A percentile compares a stretch with the other conserved stretches of the same genome.
Conservation (phyloP, 2,797 vertebrate species). For the Rallus crepitans region DNA sequence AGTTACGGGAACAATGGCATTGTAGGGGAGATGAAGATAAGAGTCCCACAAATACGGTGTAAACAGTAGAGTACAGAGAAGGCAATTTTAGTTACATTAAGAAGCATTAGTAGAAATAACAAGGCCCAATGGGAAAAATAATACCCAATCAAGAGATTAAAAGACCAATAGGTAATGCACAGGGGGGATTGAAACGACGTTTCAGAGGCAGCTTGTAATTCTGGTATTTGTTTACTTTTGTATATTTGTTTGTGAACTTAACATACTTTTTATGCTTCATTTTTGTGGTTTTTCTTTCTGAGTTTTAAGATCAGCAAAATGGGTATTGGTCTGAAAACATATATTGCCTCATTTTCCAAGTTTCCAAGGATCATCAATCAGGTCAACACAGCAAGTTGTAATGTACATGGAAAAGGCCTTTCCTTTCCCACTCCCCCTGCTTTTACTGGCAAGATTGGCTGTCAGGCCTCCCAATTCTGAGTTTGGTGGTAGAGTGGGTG, state of each 20-base stretch:
- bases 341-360: not conserved
- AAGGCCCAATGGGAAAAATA: not conserved
- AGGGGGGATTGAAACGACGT: not conserved
- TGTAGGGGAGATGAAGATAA: not conserved
- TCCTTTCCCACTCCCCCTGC: not conserved
- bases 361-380: not conserved
- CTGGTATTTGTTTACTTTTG: not conserved
- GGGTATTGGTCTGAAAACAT: not conserved
- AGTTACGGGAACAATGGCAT: not conserved
- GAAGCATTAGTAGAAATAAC: not conserved
- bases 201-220: not conserved
- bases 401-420: not conserved
- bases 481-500: not conserved
- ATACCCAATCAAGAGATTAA: not conserved
- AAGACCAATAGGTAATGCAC: not conserved
- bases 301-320: not conserved
- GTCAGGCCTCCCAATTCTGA: not conserved
- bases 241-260: not conserved
- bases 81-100: not conserved
- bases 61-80: not conserved
- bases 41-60: rapidly evolving
- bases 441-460: not conserved
- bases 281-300: not conserved
- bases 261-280: not conserved
- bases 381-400: not conserved